These are phyloP conservation scores for Bombus sibiricus DNA, from an alignment of 1,140 invertebrate genomes.

Conservation along the genomic window DNA sequence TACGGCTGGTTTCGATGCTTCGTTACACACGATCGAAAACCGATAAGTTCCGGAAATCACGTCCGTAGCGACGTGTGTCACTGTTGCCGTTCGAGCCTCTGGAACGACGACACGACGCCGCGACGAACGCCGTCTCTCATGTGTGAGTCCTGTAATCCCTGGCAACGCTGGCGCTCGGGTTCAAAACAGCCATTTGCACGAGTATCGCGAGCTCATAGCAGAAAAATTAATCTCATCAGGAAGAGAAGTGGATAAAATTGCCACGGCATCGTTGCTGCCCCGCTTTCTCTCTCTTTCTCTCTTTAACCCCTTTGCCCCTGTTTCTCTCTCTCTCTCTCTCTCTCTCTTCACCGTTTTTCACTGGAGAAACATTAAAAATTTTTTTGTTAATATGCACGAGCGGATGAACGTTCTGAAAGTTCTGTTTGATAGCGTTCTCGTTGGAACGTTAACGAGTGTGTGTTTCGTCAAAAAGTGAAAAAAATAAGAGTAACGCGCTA, in stretches of 20 bases:
- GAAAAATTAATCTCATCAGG: conserved; percentile 40
- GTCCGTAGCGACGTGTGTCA: conserved; percentile 3
- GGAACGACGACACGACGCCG: background rate
- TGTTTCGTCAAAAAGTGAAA: background rate
- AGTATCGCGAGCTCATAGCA: background rate
- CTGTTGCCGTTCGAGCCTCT: conserved; percentile 5
- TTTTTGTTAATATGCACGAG: background rate
- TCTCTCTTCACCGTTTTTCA: background rate
- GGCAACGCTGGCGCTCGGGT: background rate
- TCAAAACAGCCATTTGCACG: conserved; percentile 11
- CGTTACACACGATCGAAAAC: conserved; percentile 37
- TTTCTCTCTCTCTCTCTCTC: background rate
- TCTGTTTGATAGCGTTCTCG: background rate
- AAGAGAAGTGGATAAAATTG: conserved; percentile 6
- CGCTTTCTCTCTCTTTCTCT: background rate
- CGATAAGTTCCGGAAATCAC: conserved; percentile 43
- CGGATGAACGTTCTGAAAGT: conserved; percentile 8
- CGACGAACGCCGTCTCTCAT: background rate
- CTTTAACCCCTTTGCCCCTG: background rate
- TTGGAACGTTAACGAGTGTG: background rate
- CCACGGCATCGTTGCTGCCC: background rate
- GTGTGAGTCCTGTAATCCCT: conserved; percentile 19
- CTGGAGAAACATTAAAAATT: conserved; percentile 8
- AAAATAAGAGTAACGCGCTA: background rate
- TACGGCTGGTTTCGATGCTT: background rate